Conservation (phyloP, 2,888 invertebrate species). For the Eupithecia centaureata region DNA sequence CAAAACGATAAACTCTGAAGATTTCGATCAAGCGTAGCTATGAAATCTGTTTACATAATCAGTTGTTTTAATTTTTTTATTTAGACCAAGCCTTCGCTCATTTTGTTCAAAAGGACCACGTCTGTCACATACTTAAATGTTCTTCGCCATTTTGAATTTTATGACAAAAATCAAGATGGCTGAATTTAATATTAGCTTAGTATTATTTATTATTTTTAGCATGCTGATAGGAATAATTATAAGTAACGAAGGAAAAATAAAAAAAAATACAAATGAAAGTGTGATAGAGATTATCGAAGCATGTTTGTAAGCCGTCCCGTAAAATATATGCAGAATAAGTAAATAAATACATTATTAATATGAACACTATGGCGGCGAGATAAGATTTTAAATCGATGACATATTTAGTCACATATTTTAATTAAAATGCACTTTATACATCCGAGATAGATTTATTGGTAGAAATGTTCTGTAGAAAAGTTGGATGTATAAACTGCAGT, state of each 20-base stretch:
- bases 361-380: conserved; percentile 34
- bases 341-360: conserved; percentile 14
- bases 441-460: conserved; percentile 16
- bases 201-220: conserved; percentile 82
- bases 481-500: conserved; percentile 44
- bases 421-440: conserved; percentile 38
- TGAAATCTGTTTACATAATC: background rate
- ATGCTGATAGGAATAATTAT: conserved; percentile 67
- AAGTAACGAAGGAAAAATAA: conserved; percentile 56
- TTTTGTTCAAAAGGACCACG: conserved; percentile 56
- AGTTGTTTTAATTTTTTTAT: conserved; percentile 27
- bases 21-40: background rate
- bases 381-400: conserved; percentile 48
- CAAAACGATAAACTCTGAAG: background rate
- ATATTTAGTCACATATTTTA: conserved; percentile 35
- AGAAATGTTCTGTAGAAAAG: conserved; percentile 4
- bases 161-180: conserved; percentile 44
- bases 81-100: conserved; percentile 49
- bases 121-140: conserved; percentile 63
- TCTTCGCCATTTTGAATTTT: conserved; percentile 64
- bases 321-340: conserved; percentile 42
- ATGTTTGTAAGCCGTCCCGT: conserved; percentile 69
- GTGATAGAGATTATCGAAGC: conserved; percentile 60
- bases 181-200: conserved; percentile 62
- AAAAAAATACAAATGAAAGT: conserved; percentile 65